phyloP scores from a whole-genome alignment of 2,888 invertebrate genomes.

The Trichopria drosophilae region DNA sequence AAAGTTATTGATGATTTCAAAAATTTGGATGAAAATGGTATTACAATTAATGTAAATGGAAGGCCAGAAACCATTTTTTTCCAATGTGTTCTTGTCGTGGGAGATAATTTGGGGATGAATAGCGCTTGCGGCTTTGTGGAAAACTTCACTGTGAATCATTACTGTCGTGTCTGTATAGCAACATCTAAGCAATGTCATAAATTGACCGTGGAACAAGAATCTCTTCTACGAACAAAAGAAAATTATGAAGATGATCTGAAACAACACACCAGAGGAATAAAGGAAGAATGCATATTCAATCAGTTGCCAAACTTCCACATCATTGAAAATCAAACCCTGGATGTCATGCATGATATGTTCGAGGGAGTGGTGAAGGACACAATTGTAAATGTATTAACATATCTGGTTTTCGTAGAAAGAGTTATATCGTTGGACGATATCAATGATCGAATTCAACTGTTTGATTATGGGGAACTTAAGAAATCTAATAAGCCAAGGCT shows the following conservation, averaged over 20 bases:
- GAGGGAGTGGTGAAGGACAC: conserved; percentile 29
- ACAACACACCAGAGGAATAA: conserved; percentile 3
- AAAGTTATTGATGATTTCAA: conserved; percentile 14
- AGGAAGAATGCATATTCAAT: conserved; percentile 22
- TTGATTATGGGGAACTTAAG: conserved; percentile 10
- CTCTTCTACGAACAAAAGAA: conserved; percentile 1
- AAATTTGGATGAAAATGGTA: conserved; percentile 11
- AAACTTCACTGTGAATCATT: conserved; percentile 16
- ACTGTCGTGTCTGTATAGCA: conserved; percentile 23
- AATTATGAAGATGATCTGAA: conserved; percentile 2
- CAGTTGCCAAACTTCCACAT: conserved; percentile 15
- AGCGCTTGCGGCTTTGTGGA: conserved; percentile 19
- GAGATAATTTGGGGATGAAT: conserved; percentile 25
- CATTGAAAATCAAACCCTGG: conserved; percentile 21
- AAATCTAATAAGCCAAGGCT: conserved; percentile 10
- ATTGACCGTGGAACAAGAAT: conserved; percentile 14
- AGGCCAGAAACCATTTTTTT: conserved; percentile 21
- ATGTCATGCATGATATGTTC: conserved; percentile 32
- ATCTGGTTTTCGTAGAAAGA: conserved; percentile 13
- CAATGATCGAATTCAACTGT: conserved; percentile 13
- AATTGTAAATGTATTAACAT: conserved; percentile 11
- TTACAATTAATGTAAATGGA: conserved; percentile 8
- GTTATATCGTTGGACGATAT: conserved; percentile 11
- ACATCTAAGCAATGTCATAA: conserved; percentile 7
- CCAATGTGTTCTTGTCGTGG: conserved; percentile 16